These are phyloP conservation scores for Amaurobius ferox DNA, from an alignment of 2,888 invertebrate genomes.

Conservation along the genomic window DNA sequence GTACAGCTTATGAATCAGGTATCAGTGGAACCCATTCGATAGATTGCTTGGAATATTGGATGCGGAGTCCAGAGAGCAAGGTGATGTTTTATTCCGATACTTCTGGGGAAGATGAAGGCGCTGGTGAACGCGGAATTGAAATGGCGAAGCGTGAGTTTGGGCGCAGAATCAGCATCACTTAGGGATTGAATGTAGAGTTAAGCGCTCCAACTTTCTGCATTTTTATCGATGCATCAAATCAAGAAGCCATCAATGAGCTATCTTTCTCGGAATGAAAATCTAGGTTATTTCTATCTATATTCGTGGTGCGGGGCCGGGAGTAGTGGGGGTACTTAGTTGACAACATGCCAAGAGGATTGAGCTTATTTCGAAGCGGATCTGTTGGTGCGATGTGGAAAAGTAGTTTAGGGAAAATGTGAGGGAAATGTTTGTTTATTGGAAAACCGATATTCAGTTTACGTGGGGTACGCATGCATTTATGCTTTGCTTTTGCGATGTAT, in stretches of 20 bases:
- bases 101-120: not conserved
- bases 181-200: not conserved
- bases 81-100: conserved; percentile 10
- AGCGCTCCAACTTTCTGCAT: not conserved
- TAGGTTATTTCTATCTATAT: not conserved
- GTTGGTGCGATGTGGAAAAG: too few relatives aligned
- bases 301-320: too few relatives aligned
- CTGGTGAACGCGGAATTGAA: not conserved
- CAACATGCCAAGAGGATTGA: too few relatives aligned
- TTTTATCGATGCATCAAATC: not conserved
- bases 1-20: conserved; percentile 31
- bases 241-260: conserved; percentile 2
- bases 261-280: not conserved
- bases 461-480: too few relatives aligned
- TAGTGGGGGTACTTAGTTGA: too few relatives aligned
- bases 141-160: not conserved
- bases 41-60: conserved; percentile 25
- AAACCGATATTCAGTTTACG: too few relatives aligned
- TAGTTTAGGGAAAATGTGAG: too few relatives aligned
- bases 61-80: not conserved
- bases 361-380: too few relatives aligned
- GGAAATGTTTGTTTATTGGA: too few relatives aligned
- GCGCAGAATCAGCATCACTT: not conserved
- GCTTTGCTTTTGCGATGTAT: too few relatives aligned
- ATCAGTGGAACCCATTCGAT: conserved; percentile 37